phyloP scores from a whole-genome alignment of 1,140 invertebrate species.

The Anadara kagoshimensis region DNA sequence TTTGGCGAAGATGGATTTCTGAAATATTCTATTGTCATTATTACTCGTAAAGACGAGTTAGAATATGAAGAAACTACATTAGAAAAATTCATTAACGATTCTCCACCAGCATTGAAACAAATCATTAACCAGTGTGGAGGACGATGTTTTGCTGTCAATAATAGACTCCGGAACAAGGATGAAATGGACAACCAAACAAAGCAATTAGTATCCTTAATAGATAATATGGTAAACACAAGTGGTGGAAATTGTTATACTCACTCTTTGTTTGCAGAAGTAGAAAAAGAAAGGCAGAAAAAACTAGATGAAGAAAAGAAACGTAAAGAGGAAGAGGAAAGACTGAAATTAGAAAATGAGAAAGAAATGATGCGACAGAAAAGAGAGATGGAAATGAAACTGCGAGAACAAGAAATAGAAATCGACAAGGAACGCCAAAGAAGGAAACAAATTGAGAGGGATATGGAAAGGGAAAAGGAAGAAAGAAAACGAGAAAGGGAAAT shows the following conservation, averaged over 20 bases:
- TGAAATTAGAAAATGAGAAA: no score
- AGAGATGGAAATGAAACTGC: no score
- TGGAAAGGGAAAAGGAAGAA: no score
- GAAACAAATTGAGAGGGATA: no score
- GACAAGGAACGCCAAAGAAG: no score
- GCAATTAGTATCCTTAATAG: neutral
- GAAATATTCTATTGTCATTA: conserved; percentile 4
- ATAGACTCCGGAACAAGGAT: neutral
- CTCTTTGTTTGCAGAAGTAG: neutral
- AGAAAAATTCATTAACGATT: conserved; percentile 1
- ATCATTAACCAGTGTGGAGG: conserved; percentile 1
- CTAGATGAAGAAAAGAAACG: neutral
- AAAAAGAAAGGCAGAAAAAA: neutral
- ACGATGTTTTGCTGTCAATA: conserved; percentile 26
- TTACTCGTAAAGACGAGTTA: conserved; percentile 27
- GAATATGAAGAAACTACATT: neutral
- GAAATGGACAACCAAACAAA: neutral
- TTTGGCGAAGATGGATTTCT: conserved; percentile 14
- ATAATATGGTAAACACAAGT: neutral
- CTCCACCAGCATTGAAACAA: neutral
- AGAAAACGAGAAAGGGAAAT: no score
- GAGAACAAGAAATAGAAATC: no score
- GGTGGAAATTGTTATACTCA: neutral
- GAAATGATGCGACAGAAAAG: no score
- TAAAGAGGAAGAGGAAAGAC: neutral